Percentiles rank a stretch among this genome's conserved stretches.
Evolutionary conservation across 2,797 vertebrate genomes (phyloP).

Genomic region (Orientallactaga sibirica): DNA sequence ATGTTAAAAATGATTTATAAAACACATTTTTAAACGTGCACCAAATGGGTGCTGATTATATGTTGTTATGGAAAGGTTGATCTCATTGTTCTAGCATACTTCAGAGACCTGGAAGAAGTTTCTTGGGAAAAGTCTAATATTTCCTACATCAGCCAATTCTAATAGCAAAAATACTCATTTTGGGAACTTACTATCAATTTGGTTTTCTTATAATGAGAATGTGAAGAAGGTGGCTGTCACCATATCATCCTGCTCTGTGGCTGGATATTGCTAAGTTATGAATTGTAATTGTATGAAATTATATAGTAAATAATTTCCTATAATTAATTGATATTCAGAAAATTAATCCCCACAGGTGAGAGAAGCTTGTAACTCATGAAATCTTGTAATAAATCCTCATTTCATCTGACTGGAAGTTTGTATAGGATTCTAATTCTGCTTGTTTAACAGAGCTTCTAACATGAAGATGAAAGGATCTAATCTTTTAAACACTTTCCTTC

Average conservation of each 20-base stretch:
- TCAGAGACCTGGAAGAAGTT: not conserved
- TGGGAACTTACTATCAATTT: constrained; percentile 15
- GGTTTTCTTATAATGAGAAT: not conserved
- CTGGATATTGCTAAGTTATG: constrained; percentile 6
- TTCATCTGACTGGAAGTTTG: not conserved
- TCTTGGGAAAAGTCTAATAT: not conserved
- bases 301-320: not conserved
- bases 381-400: not conserved
- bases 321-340: not conserved
- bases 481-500: not conserved
- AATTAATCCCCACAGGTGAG: not conserved
- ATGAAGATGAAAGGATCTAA: not conserved
- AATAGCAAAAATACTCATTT: not conserved
- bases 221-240: not conserved
- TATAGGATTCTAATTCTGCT: not conserved
- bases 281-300: constrained; percentile 9
- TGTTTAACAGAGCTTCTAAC: not conserved
- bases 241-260: not conserved
- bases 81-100: not conserved
- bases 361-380: not conserved
- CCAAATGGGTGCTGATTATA: not conserved
- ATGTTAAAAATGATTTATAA: not conserved
- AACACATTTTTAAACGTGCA: not conserved
- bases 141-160: not conserved
- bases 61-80: not conserved